phyloP scores from a whole-genome alignment of 1,140 invertebrate genomes.

The Drosophila ficusphila region DNA sequence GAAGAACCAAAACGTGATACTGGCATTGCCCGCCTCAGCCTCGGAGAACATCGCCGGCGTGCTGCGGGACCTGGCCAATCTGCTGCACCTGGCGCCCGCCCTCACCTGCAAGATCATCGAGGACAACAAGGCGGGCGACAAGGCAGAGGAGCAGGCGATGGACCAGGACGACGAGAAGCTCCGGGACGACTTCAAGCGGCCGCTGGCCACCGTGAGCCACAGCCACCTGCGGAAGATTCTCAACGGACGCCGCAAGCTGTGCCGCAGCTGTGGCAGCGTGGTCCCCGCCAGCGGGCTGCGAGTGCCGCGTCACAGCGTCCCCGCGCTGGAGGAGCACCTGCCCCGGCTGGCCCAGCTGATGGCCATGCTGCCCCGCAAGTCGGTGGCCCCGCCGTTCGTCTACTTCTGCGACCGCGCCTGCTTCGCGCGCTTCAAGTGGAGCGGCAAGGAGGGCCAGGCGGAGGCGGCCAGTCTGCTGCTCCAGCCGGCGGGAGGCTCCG shows the following conservation, averaged over 20 bases:
- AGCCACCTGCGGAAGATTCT: constrained; percentile 67
- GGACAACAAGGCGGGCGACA: constrained; percentile 23
- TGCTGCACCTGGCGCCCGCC: constrained; percentile 94
- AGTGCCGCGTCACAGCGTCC: constrained; percentile 48
- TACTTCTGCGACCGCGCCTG: constrained; percentile 71
- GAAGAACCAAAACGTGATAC: constrained; percentile 91
- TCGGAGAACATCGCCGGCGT: constrained; percentile 97
- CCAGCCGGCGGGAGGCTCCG: constrained; percentile 8
- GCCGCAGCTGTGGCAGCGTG: constrained; percentile 59
- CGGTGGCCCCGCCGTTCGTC: constrained; percentile 26
- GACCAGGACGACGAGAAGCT: constrained; percentile 14
- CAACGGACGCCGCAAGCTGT: constrained; percentile 57
- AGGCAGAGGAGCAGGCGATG: background rate
- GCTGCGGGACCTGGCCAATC: constrained; percentile 94
- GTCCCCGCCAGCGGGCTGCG: constrained; percentile 56
- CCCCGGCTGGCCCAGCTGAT: constrained; percentile 44
- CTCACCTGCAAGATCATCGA: constrained; percentile 87
- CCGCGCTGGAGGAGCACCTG: constrained; percentile 35
- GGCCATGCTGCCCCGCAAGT: constrained; percentile 40
- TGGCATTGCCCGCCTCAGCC: constrained; percentile 95
- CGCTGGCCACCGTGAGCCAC: constrained; percentile 19
- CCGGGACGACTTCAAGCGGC: constrained; percentile 1
- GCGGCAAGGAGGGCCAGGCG: constrained; percentile 39
- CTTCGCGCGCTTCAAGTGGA: constrained; percentile 57
- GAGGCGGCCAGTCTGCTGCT: constrained; percentile 22